Base-by-base conservation (phyloP, 2,888 invertebrate genomes). In the Ornithoptera priamus region DNA sequence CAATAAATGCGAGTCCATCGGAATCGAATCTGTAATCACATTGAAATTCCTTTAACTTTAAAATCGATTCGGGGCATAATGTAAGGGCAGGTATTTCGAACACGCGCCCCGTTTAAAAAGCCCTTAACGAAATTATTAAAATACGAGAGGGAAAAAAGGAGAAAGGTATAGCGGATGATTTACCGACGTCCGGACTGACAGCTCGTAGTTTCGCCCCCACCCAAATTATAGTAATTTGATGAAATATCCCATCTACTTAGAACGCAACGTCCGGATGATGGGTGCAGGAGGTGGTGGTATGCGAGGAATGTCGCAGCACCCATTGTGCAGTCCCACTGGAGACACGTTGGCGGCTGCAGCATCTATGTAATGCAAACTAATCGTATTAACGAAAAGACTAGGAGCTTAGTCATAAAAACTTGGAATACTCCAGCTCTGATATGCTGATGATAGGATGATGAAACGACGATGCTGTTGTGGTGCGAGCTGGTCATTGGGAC, bases 141-240 rank as follows among this genome's bases (percentile, higher is more conserved):
- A 82, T 80, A 72, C 81, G 78, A 75, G 56, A 53, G 78, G 75
- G 56, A 53, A 30, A 59, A 80, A 68, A 82, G 82, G 90, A 90
- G 91, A 90, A 90, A 90, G 85, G 88, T 82, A 86, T 81, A 84
- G 79, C 71, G 78, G 88, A 90, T 92, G 92, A 92, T 92, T 87
- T 90, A 92, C 90, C 83, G 88, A 86, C 89, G 87, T 91, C 92
- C 91, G 82, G 87, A 86, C 82, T 89, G 92, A 92, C 92, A 91
- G 92, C 81, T 87, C 85, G 84, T 90, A 90, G 90, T 91, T 91
- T 88, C 87, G 87, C 89, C 87, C 86, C 85, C 83, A 85, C 84
- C 39, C 81, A 88, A 92, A 92, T 92, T 92, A 92, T 90, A 91
- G 92, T 92, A 87, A 92, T 92, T 91, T 90, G 83, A 89, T 87